Percentiles rank a stretch among this genome's conserved stretches.
These are phyloP conservation scores for Lagopus leucura DNA, from an alignment of 2,113 vertebrate species.

Conservation along the genomic window DNA sequence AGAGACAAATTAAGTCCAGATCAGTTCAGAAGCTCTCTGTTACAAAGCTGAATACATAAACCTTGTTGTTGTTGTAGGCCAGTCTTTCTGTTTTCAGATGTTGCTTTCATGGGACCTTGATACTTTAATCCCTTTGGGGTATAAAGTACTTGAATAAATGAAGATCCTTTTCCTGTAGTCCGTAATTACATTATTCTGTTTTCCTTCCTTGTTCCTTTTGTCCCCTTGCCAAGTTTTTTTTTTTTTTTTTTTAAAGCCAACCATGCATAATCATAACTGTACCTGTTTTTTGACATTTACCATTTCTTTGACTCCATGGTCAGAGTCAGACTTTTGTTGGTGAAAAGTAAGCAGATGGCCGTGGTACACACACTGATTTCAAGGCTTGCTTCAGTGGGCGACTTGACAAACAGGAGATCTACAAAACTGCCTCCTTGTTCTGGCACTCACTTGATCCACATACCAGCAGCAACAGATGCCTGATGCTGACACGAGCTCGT, in stretches of 20 bases:
- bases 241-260: not conserved
- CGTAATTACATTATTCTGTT: not conserved
- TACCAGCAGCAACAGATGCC: constrained; percentile 69
- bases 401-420: constrained; percentile 64
- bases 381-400: constrained; percentile 58
- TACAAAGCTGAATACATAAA: not conserved
- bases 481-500: constrained; percentile 55
- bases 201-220: constrained; percentile 32
- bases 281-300: constrained; percentile 55
- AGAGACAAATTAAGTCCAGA: not conserved
- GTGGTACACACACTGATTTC: constrained; percentile 55
- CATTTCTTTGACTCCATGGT: constrained; percentile 48
- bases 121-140: not conserved
- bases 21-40: not conserved
- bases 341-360: constrained; percentile 62
- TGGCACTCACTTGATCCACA: constrained; percentile 47
- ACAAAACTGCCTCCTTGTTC: constrained; percentile 70
- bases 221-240: not conserved
- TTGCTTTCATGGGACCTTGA: not conserved
- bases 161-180: constrained; percentile 17
- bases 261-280: constrained; percentile 11
- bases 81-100: not conserved
- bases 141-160: constrained; percentile 35
- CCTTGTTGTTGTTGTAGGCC: not conserved
- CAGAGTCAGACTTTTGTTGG: constrained; percentile 60